These are phyloP conservation scores for Neomorphus geoffroyi DNA, from an alignment of 2,797 vertebrate genomes.

Conservation along the genomic window DNA sequence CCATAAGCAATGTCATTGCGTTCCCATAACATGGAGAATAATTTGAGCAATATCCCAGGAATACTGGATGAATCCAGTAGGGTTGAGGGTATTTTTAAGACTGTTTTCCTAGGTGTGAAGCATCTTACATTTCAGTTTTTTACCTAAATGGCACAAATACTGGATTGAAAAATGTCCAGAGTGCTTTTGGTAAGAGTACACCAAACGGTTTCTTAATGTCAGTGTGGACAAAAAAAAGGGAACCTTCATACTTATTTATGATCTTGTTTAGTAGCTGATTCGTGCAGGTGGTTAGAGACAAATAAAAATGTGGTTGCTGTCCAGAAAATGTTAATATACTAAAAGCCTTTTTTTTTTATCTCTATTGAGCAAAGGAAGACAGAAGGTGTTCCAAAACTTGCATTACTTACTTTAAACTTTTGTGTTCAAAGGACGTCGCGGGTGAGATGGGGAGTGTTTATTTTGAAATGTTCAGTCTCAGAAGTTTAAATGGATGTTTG, in stretches of 20 bases:
- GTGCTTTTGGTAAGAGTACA: neutral
- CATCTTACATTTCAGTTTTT: neutral
- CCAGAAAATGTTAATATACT: constrained; percentile 1
- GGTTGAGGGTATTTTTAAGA: neutral
- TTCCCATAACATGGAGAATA: neutral
- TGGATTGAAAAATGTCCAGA: neutral
- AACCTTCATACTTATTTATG: neutral
- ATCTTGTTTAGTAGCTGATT: constrained; percentile 30
- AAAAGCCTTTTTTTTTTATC: neutral
- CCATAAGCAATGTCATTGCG: neutral
- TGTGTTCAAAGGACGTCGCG: neutral
- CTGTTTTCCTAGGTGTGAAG: neutral
- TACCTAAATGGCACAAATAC: neutral
- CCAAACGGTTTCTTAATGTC: neutral
- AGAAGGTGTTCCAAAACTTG: constrained; percentile 15
- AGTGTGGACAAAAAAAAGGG: neutral
- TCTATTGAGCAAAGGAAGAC: neutral
- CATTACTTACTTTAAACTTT: constrained; percentile 27
- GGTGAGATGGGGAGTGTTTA: constrained; percentile 43
- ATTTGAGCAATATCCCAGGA: neutral
- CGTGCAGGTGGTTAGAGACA: neutral
- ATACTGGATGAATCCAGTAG: neutral
- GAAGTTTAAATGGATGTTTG: constrained; percentile 71
- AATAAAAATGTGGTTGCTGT: neutral
- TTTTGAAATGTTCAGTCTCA: constrained; percentile 45